Base-by-base conservation (phyloP, 2,797 vertebrate species). In the Florisuga fusca region DNA sequence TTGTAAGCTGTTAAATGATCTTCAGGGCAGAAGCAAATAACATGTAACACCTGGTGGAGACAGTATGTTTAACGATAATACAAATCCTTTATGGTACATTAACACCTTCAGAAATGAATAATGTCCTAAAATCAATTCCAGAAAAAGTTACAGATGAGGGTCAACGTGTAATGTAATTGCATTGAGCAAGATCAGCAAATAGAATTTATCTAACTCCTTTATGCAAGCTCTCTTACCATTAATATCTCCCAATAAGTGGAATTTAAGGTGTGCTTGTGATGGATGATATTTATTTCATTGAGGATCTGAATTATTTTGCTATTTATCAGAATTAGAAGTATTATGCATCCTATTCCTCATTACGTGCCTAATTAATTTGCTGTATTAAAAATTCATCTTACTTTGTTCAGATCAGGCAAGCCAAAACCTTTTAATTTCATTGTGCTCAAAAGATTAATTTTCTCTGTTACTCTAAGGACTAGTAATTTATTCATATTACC, bases 341-440 rank as follows among this genome's bases (percentile, higher is more conserved):
- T 94, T 96, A 98, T 84, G 62, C 85, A 91, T 94, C 89, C 59
- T 90, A 92, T 97, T 97, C 93, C 94, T 96, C 96, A 98, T 98
- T 98, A 97, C 17, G 87, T 98, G 96, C 96, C 93, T 98, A 98
- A 98, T 98, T 98, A 98, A 98, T 97, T 98, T 94, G 76, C 83
- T 96, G 58, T 96, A 97, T 98, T 98, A 97, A 97, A 98, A 97
- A 98, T 98, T 98, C 80, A 97, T 98, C 96, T 96, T 97, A 97
- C 94, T 97, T 96, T 97, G 92, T 89, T 97, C 86, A 86, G 80
- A 95, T 94, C 87, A 96, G 48, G 95, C 64, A 96, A 95, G 71
- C 94, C 95, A 97, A 97, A 96, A 95, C 79, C 91, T 95, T 97
- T 97, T 97, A 96, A 97, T 97, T 97, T 97, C 68, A 90, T 95